Percentiles rank a stretch among this genome's conserved stretches.
These are phyloP conservation scores for Stenchaetothrips biformis DNA, from an alignment of 2,888 invertebrate genomes.

Conservation along the genomic window DNA sequence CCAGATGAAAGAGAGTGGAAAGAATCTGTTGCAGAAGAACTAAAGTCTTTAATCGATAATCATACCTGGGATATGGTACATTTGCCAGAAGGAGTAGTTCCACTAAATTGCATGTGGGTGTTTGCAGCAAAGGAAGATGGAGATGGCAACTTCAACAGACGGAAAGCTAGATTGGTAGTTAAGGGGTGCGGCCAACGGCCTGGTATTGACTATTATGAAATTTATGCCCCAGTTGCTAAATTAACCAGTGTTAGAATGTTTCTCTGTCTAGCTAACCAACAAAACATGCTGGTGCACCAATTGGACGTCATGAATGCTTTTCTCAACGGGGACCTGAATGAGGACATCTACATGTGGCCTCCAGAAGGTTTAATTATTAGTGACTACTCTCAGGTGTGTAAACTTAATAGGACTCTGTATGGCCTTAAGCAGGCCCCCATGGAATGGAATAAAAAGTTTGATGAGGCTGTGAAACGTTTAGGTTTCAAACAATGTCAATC, in stretches of 20 bases:
- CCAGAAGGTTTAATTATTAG: constrained; percentile 26
- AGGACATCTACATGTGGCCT: constrained; percentile 32
- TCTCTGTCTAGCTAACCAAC: constrained; percentile 26
- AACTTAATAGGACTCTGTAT: not conserved
- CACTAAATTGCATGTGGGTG: no score
- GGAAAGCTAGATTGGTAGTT: constrained; percentile 30
- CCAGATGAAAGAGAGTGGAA: no score
- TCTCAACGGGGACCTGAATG: constrained; percentile 28
- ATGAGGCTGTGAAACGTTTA: constrained; percentile 26
- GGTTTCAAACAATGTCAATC: constrained; percentile 3
- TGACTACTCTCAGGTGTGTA: constrained; percentile 7
- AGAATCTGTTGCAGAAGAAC: no score
- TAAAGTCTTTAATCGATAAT: no score
- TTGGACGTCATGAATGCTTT: constrained; percentile 34
- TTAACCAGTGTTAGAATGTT: constrained; percentile 31
- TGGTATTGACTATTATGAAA: no score
- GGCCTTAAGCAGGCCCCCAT: constrained; percentile 32
- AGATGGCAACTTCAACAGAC: constrained; percentile 31
- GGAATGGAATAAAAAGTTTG: constrained; percentile 29
- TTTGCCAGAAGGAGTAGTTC: no score
- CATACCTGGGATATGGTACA: no score
- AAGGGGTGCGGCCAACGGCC: constrained; percentile 26
- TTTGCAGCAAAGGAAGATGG: constrained; percentile 34
- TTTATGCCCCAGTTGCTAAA: constrained; percentile 33
- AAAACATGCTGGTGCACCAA: constrained; percentile 26